Percentiles rank a stretch among this genome's conserved stretches.
Evolutionary conservation across 2,113 vertebrate species (phyloP).

Genomic region (Chauna torquata): DNA sequence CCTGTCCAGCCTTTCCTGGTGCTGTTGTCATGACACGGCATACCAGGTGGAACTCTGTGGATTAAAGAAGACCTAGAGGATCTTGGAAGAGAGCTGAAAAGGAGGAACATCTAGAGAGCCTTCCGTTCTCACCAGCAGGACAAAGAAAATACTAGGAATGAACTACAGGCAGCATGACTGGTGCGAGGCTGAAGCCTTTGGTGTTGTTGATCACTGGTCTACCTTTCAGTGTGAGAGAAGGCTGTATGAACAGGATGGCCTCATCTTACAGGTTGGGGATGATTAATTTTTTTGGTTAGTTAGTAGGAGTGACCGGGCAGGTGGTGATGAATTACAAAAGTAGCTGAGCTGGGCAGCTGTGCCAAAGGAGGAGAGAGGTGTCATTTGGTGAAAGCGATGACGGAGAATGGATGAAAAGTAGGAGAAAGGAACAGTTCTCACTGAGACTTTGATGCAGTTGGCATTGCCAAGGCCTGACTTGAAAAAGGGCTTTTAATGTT

Average conservation of each 20-base stretch:
- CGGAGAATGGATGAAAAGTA: not conserved
- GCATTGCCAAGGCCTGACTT: not conserved
- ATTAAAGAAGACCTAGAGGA: not conserved
- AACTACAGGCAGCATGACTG: not conserved
- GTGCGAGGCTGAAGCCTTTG: constrained; percentile 1
- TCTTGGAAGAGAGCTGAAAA: not conserved
- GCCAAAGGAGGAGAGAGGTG: not conserved
- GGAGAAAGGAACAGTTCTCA: not conserved
- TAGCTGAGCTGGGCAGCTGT: not conserved
- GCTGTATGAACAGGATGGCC: constrained; percentile 11
- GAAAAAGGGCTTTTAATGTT: not conserved
- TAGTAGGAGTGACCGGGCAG: not conserved
- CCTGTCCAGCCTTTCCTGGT: not conserved
- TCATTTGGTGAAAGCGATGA: not conserved
- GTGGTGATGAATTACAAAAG: not conserved
- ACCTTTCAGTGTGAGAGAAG: not conserved
- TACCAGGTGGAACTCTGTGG: not conserved
- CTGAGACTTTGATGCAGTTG: not conserved
- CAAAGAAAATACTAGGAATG: not conserved
- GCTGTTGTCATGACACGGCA: accelerated
- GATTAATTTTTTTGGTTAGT: not conserved
- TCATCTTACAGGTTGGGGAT: constrained; percentile 26
- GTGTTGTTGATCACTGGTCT: not conserved
- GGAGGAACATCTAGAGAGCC: not conserved
- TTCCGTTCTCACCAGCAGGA: not conserved